These are phyloP conservation scores for Hippocampus zosterae DNA, from an alignment of 2,113 vertebrate species.

Conservation along the genomic window DNA sequence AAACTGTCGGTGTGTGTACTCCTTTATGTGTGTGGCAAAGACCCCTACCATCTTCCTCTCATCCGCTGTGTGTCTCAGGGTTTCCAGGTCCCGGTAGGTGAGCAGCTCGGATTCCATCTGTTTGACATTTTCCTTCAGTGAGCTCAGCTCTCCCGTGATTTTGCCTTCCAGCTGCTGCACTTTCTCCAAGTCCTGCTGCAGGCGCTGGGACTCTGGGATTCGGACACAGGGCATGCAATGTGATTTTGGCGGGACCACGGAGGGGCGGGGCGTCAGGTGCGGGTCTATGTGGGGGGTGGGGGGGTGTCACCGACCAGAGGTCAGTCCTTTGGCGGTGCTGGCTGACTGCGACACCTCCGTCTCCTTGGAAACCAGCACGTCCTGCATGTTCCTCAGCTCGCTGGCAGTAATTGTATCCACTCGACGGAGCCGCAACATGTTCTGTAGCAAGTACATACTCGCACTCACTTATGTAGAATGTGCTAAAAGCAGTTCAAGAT, in stretches of 20 bases:
- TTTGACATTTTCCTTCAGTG: constrained; percentile 78
- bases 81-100: constrained; percentile 82
- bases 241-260: neutral
- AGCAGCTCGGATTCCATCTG: constrained; percentile 78
- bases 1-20: neutral
- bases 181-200: constrained; percentile 92
- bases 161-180: constrained; percentile 91
- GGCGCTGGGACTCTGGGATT: constrained; percentile 80
- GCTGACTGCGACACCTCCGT: constrained; percentile 93
- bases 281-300: neutral
- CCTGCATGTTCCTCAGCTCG: constrained; percentile 92
- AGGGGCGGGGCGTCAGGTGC: too few relatives aligned
- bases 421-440: constrained; percentile 82
- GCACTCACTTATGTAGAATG: too few relatives aligned
- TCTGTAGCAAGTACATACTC: constrained; percentile 66
- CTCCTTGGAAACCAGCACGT: constrained; percentile 92
- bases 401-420: constrained; percentile 85
- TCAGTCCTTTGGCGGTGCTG: constrained; percentile 84
- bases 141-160: constrained; percentile 80
- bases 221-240: neutral
- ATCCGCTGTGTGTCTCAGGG: constrained; percentile 80
- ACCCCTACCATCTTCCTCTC: constrained; percentile 80
- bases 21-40: neutral
- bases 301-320: constrained; percentile 74
- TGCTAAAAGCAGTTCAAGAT: too few relatives aligned